Conservation (phyloP, 2,113 vertebrate genomes). For the Sylvia atricapilla region DNA sequence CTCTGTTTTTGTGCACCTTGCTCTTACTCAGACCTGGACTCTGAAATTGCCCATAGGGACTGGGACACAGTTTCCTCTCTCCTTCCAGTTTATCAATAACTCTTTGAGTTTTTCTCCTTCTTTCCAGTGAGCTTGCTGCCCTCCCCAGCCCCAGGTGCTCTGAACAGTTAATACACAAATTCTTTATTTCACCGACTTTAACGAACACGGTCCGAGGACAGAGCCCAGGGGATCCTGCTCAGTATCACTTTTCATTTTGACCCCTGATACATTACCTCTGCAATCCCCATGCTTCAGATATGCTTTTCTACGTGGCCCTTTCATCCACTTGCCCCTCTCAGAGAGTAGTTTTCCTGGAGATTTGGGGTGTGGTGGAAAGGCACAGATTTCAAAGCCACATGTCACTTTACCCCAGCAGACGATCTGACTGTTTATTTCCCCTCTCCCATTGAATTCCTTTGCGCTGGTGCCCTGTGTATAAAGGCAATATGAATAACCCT, state of each 20-base stretch:
- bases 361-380: not conserved
- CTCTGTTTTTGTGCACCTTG: accelerated
- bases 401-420: constrained; percentile 3
- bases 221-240: not conserved
- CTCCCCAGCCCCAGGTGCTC: not conserved
- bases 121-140: not conserved
- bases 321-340: not conserved
- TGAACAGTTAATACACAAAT: not conserved
- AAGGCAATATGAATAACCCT: constrained; percentile 14
- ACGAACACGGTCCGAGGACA: accelerated
- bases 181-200: not conserved
- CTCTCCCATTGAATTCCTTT: constrained; percentile 24
- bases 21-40: not conserved
- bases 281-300: not conserved
- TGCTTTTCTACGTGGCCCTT: not conserved
- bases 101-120: not conserved
- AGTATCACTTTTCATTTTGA: not conserved
- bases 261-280: not conserved
- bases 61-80: not conserved
- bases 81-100: not conserved
- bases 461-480: not conserved
- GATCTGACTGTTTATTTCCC: constrained; percentile 38
- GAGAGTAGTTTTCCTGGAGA: not conserved
- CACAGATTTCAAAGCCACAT: constrained; percentile 47
- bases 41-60: not conserved